A percentile compares a stretch with the other conserved stretches of the same genome.
Evolutionary conservation across 2,797 vertebrate species (phyloP).

Genomic region (Trachops cirrhosus): DNA sequence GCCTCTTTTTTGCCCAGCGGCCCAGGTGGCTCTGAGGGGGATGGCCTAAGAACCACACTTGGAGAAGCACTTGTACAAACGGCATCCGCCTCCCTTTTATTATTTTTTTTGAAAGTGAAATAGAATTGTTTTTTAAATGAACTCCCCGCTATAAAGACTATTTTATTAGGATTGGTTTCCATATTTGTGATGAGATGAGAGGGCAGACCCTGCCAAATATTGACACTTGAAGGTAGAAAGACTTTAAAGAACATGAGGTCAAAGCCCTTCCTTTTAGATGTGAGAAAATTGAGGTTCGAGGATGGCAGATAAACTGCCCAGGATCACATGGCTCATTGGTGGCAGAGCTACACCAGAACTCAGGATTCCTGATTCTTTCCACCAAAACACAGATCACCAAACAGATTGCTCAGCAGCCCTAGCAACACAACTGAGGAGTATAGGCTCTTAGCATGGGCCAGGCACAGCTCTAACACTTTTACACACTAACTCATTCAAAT

Average conservation of each 20-base stretch:
- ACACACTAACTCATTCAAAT: not conserved
- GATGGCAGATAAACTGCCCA: not conserved
- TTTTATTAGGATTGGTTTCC: not conserved
- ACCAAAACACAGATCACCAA: not conserved
- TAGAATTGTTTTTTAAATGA: not conserved
- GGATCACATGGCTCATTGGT: not conserved
- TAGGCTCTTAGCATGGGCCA: not conserved
- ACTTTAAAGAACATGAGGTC: not conserved
- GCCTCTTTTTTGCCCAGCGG: not conserved
- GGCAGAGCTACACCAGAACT: not conserved
- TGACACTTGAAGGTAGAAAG: not conserved
- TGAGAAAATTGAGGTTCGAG: not conserved
- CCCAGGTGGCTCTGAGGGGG: not conserved
- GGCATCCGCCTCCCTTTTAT: not conserved
- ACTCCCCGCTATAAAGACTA: not conserved
- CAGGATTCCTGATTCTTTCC: not conserved
- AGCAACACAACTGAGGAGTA: not conserved
- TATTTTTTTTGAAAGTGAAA: not conserved
- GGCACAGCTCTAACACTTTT: not conserved
- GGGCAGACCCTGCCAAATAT: not conserved
- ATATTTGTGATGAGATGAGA: not conserved
- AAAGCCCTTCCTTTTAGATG: not conserved
- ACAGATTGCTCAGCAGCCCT: rapidly evolving
- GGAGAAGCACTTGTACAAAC: not conserved
- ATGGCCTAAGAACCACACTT: not conserved